Base-by-base conservation (phyloP, 2,888 invertebrate genomes). In the Netelia melanura region DNA sequence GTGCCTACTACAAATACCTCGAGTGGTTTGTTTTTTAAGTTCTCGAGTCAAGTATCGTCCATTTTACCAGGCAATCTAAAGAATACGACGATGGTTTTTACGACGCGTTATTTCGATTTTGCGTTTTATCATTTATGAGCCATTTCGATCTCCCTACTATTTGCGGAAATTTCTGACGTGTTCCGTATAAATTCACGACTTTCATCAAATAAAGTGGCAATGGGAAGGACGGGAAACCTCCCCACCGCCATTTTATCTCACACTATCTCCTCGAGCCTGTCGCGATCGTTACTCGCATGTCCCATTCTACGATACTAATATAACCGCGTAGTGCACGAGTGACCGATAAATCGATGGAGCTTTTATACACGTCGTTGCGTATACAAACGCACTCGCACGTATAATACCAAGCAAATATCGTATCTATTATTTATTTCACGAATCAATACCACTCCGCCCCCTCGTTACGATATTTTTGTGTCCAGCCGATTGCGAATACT, bases 161-260 rank as follows among this genome's bases (percentile, higher is more conserved):
- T 38, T 6, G 70, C 71, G 83, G 64, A 80, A 83, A 70, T 83
- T 65, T 75, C 75, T 79, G 79, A 71, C 79, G 83, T 64, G 79
- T 64, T 30, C 56, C 44, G 30, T 43, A 83, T 83, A 75, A 79
- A 75, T 83, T 79, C 79, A 79, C 74, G 83, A 64, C 52, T 56
- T 64, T 83, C 79, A 65, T 83, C 75, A 80, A 75, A 83, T 79
- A 83, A 83, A 75, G 79, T 83, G 75, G 75, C 74, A 70, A 71
- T 79, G 64, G 38, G 67, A 44, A 21, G 74, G 9, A 44, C 61
- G 38, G 6, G 38, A 65, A 64, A 64, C 23, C 9, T 17, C 14
- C 11, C 23, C 17, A 9, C 14, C 11, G 48, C 48, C 48, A 38
- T 6, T 52, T 11, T 23, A 48, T 81, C 58, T 61, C 58, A 44